Conservation (phyloP, 1,140 invertebrate species). For the Platyscapa corneri region DNA sequence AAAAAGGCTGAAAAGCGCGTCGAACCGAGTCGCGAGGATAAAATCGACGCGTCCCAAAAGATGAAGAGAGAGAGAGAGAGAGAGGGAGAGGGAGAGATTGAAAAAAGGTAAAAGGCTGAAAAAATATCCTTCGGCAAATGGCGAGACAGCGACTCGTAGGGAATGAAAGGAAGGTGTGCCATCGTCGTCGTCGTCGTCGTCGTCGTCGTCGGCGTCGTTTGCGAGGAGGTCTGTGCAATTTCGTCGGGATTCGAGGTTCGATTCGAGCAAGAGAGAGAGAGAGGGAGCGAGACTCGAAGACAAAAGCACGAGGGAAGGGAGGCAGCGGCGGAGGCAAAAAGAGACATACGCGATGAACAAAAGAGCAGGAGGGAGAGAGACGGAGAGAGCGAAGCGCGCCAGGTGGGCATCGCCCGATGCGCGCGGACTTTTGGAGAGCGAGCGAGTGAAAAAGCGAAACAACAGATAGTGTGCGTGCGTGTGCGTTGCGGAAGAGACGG, state of each 20-base stretch:
- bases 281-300: conserved; percentile 46
- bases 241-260: conserved; percentile 52
- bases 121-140: conserved; percentile 33
- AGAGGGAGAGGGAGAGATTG: not conserved
- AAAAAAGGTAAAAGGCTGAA: not conserved
- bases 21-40: not conserved
- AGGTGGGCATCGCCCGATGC: conserved; percentile 38
- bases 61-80: not conserved
- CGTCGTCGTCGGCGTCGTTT: not conserved
- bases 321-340: conserved; percentile 38
- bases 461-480: not conserved
- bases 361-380: conserved; percentile 28
- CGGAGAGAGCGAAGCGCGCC: conserved; percentile 18
- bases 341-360: conserved; percentile 31
- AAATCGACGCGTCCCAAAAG: not conserved
- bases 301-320: not conserved
- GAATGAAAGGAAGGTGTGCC: conserved; percentile 38
- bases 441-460: conserved; percentile 11
- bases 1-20: not conserved
- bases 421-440: not conserved
- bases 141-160: conserved; percentile 18
- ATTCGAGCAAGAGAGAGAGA: conserved; percentile 46
- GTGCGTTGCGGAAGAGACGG: not conserved
- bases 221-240: conserved; percentile 52
- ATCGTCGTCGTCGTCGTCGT: not conserved